Evolutionary conservation across 2,888 invertebrate genomes (phyloP), one percentile per base, ranked within the genome.

Genomic region (Drosophila niveifrons): DNA sequence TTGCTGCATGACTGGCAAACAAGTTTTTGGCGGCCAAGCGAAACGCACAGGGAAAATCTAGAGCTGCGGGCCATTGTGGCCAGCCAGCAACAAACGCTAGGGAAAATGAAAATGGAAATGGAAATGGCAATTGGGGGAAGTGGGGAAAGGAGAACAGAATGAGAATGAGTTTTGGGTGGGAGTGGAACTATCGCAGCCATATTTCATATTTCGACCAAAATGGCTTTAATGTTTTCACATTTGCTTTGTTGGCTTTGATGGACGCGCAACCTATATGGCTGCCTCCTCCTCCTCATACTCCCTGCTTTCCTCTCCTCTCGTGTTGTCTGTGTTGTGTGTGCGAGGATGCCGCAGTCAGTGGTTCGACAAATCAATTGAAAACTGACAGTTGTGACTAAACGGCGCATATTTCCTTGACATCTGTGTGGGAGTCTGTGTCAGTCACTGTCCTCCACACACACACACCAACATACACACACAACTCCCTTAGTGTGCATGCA

Each of bases 181-280:
- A 28, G 64, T 65, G 44, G 28, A 77, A 86, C 82, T 82, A 88
- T 72, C 69, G 78, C 55, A 63, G 64, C 58, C 66, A 86, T 88
- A 82, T 80, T 82, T 88, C 69, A 62, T 61, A 68, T 70, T 84
- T 58, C 67, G 57, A 72, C 68, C 78, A 75, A 79, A 88, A 83
- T 84, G 79, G 81, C 83, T 89, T 84, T 89, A 89, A 84, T 84
- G 89, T 82, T 88, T 89, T 89, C 88, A 80, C 83, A 85, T 89
- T 84, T 88, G 89, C 88, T 82, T 84, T 84, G 89, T 87, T 83
- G 88, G 83, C 83, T 89, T 89, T 86, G 85, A 81, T 82, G 74
- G 75, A 77, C 85, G 75, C 67, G 28, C 57, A 57, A 62, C 57
- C 56, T 46, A 47, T 50, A 57, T 34, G 47, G 34, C 46, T 46